phyloP scores from a whole-genome alignment of 1,140 invertebrate genomes.

The Drosophila pandora region DNA sequence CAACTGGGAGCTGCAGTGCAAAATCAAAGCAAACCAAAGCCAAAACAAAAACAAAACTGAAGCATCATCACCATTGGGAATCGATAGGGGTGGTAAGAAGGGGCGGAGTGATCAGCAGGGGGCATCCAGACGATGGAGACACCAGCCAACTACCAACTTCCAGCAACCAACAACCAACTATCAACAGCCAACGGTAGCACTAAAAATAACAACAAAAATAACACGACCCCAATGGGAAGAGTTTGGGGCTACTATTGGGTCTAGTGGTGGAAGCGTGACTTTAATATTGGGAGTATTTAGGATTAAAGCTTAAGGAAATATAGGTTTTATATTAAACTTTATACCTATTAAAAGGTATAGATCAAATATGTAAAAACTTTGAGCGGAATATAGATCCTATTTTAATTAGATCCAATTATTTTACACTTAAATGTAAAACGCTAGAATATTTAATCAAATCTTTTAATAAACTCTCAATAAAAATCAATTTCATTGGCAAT shows the following conservation, averaged over 20 bases:
- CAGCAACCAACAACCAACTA: constrained; percentile 14
- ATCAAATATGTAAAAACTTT: no score
- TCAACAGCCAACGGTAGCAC: constrained; percentile 71
- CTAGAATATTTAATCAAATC: background rate
- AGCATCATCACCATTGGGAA: constrained; percentile 73
- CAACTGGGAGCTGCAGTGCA: constrained; percentile 64
- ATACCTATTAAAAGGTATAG: background rate
- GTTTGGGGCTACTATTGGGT: constrained; percentile 19
- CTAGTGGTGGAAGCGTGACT: constrained; percentile 48
- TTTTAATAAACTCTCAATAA: background rate
- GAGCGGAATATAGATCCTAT: background rate
- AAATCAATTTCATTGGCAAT: constrained; percentile 3
- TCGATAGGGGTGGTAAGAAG: constrained; percentile 4
- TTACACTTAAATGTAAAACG: background rate
- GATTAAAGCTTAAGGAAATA: background rate
- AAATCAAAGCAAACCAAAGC: constrained; percentile 35
- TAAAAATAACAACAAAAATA: constrained; percentile 79
- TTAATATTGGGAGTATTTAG: background rate
- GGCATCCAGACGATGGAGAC: constrained; percentile 32
- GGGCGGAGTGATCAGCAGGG: constrained; percentile 29
- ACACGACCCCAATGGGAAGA: constrained; percentile 66
- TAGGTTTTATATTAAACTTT: background rate
- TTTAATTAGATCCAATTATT: background rate
- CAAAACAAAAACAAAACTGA: constrained; percentile 65
- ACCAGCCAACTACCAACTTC: constrained; percentile 34